Percentiles rank a stretch among this genome's conserved stretches.
phyloP scores from a whole-genome alignment of 2,113 vertebrate genomes.

The Platichthys stellatus region DNA sequence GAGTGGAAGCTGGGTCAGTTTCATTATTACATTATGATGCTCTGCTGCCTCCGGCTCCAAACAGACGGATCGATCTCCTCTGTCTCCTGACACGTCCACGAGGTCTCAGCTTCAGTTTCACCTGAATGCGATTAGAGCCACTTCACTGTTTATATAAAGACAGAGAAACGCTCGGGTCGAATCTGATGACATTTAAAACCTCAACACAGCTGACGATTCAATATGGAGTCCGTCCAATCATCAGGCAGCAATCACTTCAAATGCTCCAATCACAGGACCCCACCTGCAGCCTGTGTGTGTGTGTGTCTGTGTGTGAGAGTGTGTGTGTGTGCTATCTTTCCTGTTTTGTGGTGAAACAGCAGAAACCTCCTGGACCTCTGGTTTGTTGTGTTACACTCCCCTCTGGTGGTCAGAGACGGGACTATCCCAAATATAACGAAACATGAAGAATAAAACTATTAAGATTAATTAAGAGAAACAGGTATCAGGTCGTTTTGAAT shows the following conservation, averaged over 20 bases:
- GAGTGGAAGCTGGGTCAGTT: no score
- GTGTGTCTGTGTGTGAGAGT: not conserved
- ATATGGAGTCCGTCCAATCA: not conserved
- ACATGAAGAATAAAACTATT: no score
- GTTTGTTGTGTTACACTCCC: not conserved
- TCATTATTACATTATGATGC: not conserved
- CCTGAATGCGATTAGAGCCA: not conserved
- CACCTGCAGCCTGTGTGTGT: not conserved
- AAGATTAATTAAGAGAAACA: no score
- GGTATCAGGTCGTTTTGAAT: not conserved
- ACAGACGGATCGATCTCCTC: not conserved
- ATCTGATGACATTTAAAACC: not conserved
- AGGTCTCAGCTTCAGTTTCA: conserved; percentile 27
- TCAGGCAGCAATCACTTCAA: not conserved
- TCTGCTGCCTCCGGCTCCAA: not conserved
- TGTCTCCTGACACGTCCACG: not conserved
- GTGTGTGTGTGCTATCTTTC: not conserved
- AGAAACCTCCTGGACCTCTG: not conserved
- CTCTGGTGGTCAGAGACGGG: not conserved
- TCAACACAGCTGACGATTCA: not conserved
- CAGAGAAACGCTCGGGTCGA: not conserved
- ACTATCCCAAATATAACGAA: not conserved
- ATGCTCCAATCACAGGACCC: not conserved
- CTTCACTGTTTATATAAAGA: not conserved
- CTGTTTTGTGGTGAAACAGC: not conserved